A percentile compares a stretch with the other conserved stretches of the same genome.
Conservation (phyloP, 23 tunicate genomes). For the Trididemnum nubilum region DNA sequence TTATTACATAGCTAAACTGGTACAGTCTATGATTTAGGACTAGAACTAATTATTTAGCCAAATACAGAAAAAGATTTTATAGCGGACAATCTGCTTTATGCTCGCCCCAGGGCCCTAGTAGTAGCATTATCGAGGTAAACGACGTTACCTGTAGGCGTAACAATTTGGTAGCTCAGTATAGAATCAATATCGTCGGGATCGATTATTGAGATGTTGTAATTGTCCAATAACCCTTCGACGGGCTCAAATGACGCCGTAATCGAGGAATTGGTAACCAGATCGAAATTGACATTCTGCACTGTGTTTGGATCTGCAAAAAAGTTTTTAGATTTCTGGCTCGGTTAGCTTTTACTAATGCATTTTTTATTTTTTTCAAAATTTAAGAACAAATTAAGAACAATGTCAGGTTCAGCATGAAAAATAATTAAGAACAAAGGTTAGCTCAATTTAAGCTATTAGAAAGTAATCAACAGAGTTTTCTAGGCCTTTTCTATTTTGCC, state of each 20-base stretch:
- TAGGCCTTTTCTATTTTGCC: too few species aligned
- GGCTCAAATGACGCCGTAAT: conserved; percentile 28
- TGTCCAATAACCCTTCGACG: conserved; percentile 35
- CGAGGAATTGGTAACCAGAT: neutral
- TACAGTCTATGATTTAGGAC: neutral
- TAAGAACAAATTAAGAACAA: too few species aligned
- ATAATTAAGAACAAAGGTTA: too few species aligned
- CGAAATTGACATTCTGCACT: neutral
- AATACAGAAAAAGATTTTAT: neutral
- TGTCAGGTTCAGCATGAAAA: too few species aligned
- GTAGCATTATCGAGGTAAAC: neutral
- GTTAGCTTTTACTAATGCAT: too few species aligned
- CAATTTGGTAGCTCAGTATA: neutral
- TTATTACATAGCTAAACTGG: too few species aligned
- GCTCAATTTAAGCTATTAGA: too few species aligned
- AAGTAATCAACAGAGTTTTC: too few species aligned
- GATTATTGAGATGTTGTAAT: conserved; percentile 27
- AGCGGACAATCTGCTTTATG: neutral
- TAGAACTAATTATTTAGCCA: neutral
- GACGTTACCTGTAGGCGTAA: conserved; percentile 3
- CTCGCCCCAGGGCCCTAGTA: neutral
- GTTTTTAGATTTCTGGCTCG: too few species aligned
- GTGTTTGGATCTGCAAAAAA: conserved; percentile 31
- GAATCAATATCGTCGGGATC: neutral
- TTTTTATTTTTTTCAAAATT: too few species aligned